Base-by-base conservation (phyloP, 2,888 invertebrate genomes). In the Dolichopus griseipennis region DNA sequence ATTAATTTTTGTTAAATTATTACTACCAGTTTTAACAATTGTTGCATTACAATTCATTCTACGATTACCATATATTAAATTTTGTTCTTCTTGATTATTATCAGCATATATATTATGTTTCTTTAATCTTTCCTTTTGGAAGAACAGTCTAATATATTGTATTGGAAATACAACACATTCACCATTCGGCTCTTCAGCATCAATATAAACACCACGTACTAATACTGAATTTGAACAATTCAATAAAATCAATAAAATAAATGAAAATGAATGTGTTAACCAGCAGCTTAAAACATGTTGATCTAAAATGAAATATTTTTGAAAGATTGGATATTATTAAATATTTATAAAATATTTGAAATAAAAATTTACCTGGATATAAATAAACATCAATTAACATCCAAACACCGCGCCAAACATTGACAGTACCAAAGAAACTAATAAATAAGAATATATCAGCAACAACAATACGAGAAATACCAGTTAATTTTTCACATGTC, bases 391-490 rank as follows among this genome's bases (percentile, higher is more conserved):
- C 92, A 33, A 93, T 83, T 68, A 91, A 80, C 71, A 88, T 89
- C 93, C 94, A 94, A 68, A 93, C 86, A 18, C 93, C 93, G 65
- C 94, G 85, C 94, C 94, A 94, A 15, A 93, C 90, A 79, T 93
- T 93, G 67, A 94, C 90, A 0, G 92, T 92, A 18, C 92, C 92
- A 71, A 90, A 78, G 77, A 92, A 90, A 61, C 90, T 89, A 72
- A 92, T 81, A 70, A 93, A 83, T 71, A 92, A 87, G 82, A 91
- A 92, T 15, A 87, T 77, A 77, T 94, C 93, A 27, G 92, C 91
- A 1, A 89, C 83, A 52, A 90, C 77, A 33, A 93, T 82, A 70
- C 92, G 84, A 12, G 85, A 77, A 8, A 89, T 83, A 12, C 92
- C 92, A 70, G 85, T 84, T 4, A 90, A 82, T 67, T 87, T 84